A percentile compares a stretch with the other conserved stretches of the same genome.
Evolutionary conservation across 1,140 invertebrate genomes (phyloP).

Genomic region (Cardiocondyla obscurior): DNA sequence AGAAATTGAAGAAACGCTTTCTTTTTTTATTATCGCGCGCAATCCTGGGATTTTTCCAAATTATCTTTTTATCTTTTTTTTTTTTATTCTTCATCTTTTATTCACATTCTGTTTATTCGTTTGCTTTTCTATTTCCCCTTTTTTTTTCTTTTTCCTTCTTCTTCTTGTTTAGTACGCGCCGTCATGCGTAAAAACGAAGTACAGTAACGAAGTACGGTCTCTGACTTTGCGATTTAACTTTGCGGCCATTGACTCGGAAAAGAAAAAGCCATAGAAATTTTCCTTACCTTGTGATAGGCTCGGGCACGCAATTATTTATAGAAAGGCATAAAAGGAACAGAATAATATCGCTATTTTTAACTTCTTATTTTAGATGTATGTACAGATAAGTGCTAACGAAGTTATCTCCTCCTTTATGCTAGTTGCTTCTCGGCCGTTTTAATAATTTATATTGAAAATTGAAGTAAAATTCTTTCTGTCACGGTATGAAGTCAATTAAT

Average conservation of each 20-base stretch:
- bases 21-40: neutral
- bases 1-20: neutral
- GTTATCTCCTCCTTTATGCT: neutral
- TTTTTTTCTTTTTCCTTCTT: neutral
- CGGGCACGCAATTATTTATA: neutral
- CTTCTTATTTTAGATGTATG: neutral
- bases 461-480: neutral
- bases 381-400: neutral
- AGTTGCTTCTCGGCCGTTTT: neutral
- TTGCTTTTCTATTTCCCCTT: neutral
- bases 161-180: neutral
- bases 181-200: neutral
- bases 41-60: neutral
- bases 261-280: neutral
- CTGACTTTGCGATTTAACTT: neutral
- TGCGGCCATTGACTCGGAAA: neutral
- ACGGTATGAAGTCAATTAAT: too few relatives aligned
- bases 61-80: neutral
- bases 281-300: neutral
- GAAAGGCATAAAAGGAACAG: neutral
- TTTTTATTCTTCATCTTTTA: neutral
- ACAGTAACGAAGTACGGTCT: neutral
- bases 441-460: neutral
- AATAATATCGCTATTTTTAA: neutral
- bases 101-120: neutral